A percentile compares a stretch with the other conserved stretches of the same genome.
Conservation (phyloP, 2,113 vertebrate species). For the Haplotaxodon microlepis region DNA sequence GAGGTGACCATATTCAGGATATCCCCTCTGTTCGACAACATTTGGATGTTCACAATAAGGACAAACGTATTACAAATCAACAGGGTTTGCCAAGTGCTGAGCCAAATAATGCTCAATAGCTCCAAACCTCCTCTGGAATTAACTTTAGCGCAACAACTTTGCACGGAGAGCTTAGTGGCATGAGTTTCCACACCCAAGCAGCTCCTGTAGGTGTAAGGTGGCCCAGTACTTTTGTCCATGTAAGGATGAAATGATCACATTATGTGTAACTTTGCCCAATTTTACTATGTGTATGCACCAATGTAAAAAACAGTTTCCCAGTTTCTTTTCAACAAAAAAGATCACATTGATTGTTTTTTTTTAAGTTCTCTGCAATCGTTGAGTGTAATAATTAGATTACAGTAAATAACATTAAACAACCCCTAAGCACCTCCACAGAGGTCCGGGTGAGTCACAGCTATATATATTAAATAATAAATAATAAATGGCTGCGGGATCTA, state of each 20-base stretch:
- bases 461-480: background rate
- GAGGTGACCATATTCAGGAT: background rate
- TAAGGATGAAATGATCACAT: background rate
- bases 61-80: background rate
- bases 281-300: background rate
- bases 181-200: background rate
- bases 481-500: background rate
- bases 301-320: background rate
- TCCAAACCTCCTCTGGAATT: background rate
- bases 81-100: background rate
- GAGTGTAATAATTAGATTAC: background rate
- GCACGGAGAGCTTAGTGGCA: background rate
- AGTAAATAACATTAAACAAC: background rate
- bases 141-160: background rate
- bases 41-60: background rate
- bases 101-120: background rate
- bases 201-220: background rate
- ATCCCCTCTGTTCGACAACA: background rate
- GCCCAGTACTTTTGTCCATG: background rate
- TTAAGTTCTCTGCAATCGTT: background rate
- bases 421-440: background rate
- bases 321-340: background rate
- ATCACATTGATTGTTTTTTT: background rate
- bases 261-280: background rate
- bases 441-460: background rate